Conservation (phyloP, 2,888 invertebrate genomes). For the Thyatira batis region DNA sequence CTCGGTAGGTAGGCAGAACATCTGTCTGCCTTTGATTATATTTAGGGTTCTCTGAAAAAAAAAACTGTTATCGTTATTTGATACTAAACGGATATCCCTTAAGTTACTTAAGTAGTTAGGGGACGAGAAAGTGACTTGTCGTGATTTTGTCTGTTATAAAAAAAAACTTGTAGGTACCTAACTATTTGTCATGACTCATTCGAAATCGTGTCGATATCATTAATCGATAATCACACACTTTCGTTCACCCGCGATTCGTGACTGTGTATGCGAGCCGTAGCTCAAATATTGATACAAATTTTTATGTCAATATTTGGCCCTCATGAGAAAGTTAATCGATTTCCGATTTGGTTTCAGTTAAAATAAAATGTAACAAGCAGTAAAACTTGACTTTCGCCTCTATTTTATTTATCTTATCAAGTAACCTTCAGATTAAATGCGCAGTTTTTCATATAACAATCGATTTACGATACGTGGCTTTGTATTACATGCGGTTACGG, state of each 20-base stretch:
- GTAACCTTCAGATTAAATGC: conserved; percentile 12
- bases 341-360: conserved; percentile 18
- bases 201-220: conserved; percentile 53
- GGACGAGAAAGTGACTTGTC: neutral
- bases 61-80: too few relatives aligned
- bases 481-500: neutral
- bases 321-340: conserved; percentile 45
- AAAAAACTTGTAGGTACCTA: neutral
- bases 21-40: too few relatives aligned
- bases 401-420: conserved; percentile 21
- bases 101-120: neutral
- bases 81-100: too few relatives aligned
- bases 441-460: neutral
- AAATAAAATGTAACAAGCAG: neutral
- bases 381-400: neutral
- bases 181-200: conserved; percentile 8
- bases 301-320: conserved; percentile 42
- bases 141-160: neutral
- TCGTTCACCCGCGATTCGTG: conserved; percentile 48
- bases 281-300: conserved; percentile 51
- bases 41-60: too few relatives aligned
- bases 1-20: too few relatives aligned
- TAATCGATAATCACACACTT: conserved; percentile 60
- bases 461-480: neutral
- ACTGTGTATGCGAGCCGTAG: conserved; percentile 41